Evolutionary conservation across 2,888 invertebrate species (phyloP), one percentile per base, ranked within the genome.

Genomic region (Dynastes hyllus): DNA sequence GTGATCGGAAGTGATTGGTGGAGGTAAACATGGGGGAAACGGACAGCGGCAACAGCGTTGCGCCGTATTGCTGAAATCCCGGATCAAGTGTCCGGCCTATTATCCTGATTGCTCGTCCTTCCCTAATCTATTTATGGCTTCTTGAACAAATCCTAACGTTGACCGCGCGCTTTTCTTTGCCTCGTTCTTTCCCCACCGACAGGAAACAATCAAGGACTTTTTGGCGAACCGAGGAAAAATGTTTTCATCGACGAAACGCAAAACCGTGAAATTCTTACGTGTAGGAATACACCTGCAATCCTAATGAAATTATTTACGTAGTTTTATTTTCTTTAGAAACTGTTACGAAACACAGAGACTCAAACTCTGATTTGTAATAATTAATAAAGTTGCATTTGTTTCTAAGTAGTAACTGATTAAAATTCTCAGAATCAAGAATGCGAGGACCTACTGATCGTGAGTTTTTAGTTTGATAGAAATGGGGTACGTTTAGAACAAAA

Each of bases 41-140:
- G 61, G 50, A 27, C 71, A 58, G 37, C 37, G 71, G 55, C 32
- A 29, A 40, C 37, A 55, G 45, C 45, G 73, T 78, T 78, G 80
- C 79, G 45, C 70, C 79, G 76, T 70, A 61, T 76, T 66, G 78
- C 78, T 53, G 77, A 71, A 78, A 78, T 80, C 61, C 67, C 61
- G 85, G 85, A 87, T 88, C 87, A 88, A 89, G 89, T 89, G 89
- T 88, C 87, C 87, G 87, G 87, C 84, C 89, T 88, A 89, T 89
- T 89, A 89, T 89, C 88, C 87, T 88, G 88, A 89, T 89, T 89
- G 89, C 88, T 87, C 85, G 86, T 86, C 88, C 87, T 88, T 87
- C 84, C 86, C 85, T 86, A 88, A 89, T 89, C 88, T 88, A 87
- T 86, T 89, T 89, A 80, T 80, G 80, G 80, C 80, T 80, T 80